Conservation (phyloP, 2,113 vertebrate species). For the Ammospiza caudacuta region DNA sequence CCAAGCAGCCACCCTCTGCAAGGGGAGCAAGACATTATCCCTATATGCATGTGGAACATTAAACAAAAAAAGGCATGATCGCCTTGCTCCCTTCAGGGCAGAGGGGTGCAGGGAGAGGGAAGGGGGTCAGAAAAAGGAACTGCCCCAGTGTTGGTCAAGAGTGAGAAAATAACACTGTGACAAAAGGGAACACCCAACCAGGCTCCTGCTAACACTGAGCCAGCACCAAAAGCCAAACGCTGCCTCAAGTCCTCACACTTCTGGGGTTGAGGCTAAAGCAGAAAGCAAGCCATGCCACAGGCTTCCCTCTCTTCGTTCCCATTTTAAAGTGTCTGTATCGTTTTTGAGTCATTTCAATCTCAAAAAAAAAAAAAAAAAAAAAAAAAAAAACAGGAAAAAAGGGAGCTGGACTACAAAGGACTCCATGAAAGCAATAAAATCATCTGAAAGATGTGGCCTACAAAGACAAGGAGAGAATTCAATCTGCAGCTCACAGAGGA, state of each 20-base stretch:
- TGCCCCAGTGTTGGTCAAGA: not conserved
- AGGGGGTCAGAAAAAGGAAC: not conserved
- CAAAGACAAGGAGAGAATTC: constrained; percentile 21
- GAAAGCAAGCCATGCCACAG: not conserved
- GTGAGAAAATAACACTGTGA: not conserved
- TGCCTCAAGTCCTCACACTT: not conserved
- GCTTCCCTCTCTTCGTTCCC: not conserved
- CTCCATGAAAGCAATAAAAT: constrained; percentile 36
- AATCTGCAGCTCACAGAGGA: constrained; percentile 27
- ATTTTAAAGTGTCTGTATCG: not conserved
- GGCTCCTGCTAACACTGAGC: not conserved
- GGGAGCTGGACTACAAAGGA: constrained; percentile 28
- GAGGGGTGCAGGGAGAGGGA: not conserved
- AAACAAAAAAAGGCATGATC: not conserved
- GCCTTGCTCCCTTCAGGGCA: not conserved
- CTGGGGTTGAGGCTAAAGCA: not conserved
- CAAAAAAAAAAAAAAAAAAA: not conserved
- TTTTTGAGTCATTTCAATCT: not conserved
- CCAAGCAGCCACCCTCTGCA: not conserved
- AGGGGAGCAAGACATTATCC: not conserved
- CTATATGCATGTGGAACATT: rapidly evolving
- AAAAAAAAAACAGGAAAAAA: not conserved
- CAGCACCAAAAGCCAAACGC: not conserved
- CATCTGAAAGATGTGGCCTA: constrained; percentile 38
- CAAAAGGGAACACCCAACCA: not conserved